Evolutionary conservation across 2,113 vertebrate species (phyloP).

Genomic region (Tetrax tetrax): DNA sequence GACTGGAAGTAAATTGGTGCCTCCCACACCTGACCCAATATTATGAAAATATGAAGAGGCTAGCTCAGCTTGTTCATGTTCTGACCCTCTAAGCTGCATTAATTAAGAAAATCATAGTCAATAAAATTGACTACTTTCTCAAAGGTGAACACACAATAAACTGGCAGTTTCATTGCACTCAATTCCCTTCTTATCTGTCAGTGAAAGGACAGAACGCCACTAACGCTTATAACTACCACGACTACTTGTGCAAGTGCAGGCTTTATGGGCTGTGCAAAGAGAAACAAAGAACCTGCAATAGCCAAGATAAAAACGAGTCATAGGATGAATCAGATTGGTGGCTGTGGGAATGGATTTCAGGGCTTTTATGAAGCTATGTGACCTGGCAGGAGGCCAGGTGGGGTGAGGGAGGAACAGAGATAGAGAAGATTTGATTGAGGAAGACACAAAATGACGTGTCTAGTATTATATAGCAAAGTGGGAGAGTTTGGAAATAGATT

Average conservation of each 20-base stretch:
- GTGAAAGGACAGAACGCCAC: not conserved
- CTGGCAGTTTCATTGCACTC: not conserved
- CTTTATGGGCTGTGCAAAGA: not conserved
- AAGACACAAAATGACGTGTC: not conserved
- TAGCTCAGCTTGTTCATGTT: not conserved
- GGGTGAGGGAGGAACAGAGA: not conserved
- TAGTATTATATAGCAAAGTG: not conserved
- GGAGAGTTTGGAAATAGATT: constrained; percentile 36
- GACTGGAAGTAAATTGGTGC: not conserved
- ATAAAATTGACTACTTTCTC: not conserved
- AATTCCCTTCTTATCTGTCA: not conserved
- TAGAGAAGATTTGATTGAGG: not conserved
- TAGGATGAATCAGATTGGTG: constrained; percentile 28
- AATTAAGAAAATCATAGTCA: not conserved
- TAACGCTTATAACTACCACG: not conserved
- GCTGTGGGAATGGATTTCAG: constrained; percentile 35
- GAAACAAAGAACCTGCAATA: not conserved
- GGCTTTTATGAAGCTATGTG: not conserved
- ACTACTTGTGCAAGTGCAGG: not conserved
- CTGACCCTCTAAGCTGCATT: not conserved
- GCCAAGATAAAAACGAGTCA: not conserved
- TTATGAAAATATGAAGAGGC: not conserved
- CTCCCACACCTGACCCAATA: not conserved
- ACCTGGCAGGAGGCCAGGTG: constrained; percentile 11
- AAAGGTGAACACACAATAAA: not conserved